Evolutionary conservation across 2,113 vertebrate species (phyloP).

Genomic region (Neomonachus schauinslandi): DNA sequence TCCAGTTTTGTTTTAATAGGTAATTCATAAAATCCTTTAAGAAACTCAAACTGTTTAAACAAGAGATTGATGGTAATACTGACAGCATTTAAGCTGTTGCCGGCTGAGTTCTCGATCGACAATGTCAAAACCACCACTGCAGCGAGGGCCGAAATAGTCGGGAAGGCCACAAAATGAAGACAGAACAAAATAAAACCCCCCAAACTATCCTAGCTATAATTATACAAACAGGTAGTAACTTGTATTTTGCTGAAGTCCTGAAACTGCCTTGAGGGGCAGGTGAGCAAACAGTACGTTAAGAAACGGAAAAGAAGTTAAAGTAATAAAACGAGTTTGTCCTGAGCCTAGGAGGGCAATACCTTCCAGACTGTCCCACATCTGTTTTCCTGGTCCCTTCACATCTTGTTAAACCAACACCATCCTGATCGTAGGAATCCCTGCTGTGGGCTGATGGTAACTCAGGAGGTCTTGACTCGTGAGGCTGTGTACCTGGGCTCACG

Average conservation of each 20-base stretch:
- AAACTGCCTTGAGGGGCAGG: slow-evolving; percentile 59
- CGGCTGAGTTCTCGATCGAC: neutral
- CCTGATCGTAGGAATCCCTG: neutral
- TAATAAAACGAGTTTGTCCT: slow-evolving; percentile 32
- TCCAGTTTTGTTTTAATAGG: slow-evolving; percentile 60
- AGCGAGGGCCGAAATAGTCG: neutral
- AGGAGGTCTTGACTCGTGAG: neutral
- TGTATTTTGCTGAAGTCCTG: slow-evolving; percentile 59
- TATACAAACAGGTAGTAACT: slow-evolving; percentile 52
- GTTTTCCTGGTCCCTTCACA: slow-evolving; percentile 28
- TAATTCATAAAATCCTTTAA: slow-evolving; percentile 36
- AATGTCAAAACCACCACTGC: slow-evolving; percentile 29
- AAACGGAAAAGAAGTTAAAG: neutral
- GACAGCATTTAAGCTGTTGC: slow-evolving; percentile 16
- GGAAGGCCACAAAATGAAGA: slow-evolving; percentile 48
- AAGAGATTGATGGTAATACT: slow-evolving; percentile 3
- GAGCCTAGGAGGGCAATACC: neutral
- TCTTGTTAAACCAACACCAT: slow-evolving; percentile 25
- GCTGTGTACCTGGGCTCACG: neutral
- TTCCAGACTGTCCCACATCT: slow-evolving; percentile 58
- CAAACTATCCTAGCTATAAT: slow-evolving; percentile 23
- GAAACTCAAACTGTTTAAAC: slow-evolving; percentile 50
- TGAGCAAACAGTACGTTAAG: neutral
- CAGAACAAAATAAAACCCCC: slow-evolving; percentile 16
- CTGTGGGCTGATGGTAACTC: neutral